These are phyloP conservation scores for Agrilus cyanescens DNA, from an alignment of 2,888 invertebrate species.

Conservation along the genomic window DNA sequence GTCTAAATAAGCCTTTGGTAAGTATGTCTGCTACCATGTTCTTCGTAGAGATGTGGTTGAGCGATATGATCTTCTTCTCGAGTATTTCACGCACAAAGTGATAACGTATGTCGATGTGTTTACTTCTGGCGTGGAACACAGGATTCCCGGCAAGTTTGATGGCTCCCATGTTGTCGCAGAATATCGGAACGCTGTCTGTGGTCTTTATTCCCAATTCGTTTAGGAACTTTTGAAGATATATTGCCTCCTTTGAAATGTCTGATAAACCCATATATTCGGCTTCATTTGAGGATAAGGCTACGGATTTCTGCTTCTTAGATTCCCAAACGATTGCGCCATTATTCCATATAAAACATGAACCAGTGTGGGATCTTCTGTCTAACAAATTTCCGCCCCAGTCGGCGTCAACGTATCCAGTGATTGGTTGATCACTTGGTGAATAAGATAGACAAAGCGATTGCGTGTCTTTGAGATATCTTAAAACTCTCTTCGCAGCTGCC, in stretches of 20 bases:
- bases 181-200: not conserved
- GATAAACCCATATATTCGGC: too few relatives aligned
- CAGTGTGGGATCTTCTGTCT: slow-evolving; percentile 13
- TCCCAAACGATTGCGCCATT: slow-evolving; percentile 4
- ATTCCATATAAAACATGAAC: slow-evolving; percentile 6
- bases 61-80: not conserved
- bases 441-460: slow-evolving; percentile 7
- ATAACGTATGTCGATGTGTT: slow-evolving; percentile 9
- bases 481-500: slow-evolving; percentile 13
- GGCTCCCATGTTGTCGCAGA: slow-evolving; percentile 8
- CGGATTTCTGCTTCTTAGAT: slow-evolving; percentile 10
- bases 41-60: slow-evolving; percentile 6
- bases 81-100: slow-evolving; percentile 6
- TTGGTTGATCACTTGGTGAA: not conserved
- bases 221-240: slow-evolving; percentile 4
- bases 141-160: slow-evolving; percentile 8
- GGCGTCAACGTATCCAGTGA: slow-evolving; percentile 10
- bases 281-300: not conserved
- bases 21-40: slow-evolving; percentile 6
- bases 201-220: slow-evolving; percentile 4
- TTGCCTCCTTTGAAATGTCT: too few relatives aligned
- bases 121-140: slow-evolving; percentile 7
- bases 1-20: slow-evolving; percentile 2
- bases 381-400: slow-evolving; percentile 12
- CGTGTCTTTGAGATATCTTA: slow-evolving; percentile 12